Percentiles rank a stretch among this genome's conserved stretches.
Conservation (phyloP, 2,888 invertebrate genomes). For the Caradrina kadenii region DNA sequence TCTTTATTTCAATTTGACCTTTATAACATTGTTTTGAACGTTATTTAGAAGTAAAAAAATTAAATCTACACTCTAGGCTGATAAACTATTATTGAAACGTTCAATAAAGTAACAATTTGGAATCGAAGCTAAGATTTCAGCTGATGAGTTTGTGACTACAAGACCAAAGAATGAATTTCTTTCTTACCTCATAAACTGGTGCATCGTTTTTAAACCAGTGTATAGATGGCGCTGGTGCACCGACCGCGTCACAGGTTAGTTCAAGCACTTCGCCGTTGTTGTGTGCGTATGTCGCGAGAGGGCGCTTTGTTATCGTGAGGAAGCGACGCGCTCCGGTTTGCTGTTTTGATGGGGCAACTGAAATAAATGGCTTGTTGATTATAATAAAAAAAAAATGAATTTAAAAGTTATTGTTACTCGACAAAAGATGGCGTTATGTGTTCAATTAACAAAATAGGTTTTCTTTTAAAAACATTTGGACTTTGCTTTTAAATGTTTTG, state of each 20-base stretch:
- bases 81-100: no score
- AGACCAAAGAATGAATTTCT: not conserved
- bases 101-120: no score
- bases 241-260: conserved; percentile 95
- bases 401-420: conserved; percentile 24
- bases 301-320: conserved; percentile 71
- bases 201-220: conserved; percentile 95
- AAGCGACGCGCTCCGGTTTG: conserved; percentile 64
- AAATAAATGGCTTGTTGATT: conserved; percentile 4
- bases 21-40: no score
- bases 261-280: conserved; percentile 90
- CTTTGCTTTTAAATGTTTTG: no score
- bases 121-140: no score
- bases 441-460: no score
- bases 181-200: conserved; percentile 92
- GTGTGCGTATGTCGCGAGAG: conserved; percentile 86
- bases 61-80: no score
- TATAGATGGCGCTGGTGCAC: conserved; percentile 95
- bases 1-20: no score
- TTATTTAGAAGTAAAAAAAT: no score
- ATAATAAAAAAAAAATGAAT: not conserved
- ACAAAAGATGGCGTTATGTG: conserved; percentile 43
- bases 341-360: conserved; percentile 66
- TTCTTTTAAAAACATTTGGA: no score
- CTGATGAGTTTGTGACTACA: not conserved